Percentiles rank a stretch among this genome's conserved stretches.
These are phyloP conservation scores for Tichodroma muraria DNA, from an alignment of 2,113 vertebrate genomes.

Conservation along the genomic window DNA sequence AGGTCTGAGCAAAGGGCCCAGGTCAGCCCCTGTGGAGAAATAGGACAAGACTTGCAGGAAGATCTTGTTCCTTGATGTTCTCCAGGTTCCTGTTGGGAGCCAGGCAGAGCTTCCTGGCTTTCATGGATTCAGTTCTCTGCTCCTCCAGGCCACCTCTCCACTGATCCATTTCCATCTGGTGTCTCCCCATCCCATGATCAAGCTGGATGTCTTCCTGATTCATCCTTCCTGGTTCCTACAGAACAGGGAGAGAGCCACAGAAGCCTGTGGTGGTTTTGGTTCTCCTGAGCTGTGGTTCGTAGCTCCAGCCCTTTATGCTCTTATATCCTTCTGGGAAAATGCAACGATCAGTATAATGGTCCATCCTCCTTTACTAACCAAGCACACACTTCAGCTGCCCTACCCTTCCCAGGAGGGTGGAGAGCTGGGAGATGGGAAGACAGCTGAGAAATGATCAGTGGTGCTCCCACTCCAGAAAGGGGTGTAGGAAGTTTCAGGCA, in stretches of 20 bases:
- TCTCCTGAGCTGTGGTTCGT: background rate
- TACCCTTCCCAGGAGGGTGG: background rate
- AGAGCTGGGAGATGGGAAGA: background rate
- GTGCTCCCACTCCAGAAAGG: background rate
- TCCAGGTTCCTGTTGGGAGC: background rate
- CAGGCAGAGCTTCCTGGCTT: background rate
- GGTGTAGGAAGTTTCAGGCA: background rate
- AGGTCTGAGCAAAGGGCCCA: background rate
- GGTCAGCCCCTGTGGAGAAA: background rate
- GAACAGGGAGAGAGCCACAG: background rate
- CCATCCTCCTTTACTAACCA: background rate
- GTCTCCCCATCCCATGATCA: background rate
- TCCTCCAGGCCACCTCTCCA: background rate
- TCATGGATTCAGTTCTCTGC: background rate
- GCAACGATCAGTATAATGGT: fast-evolving
- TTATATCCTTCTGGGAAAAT: background rate
- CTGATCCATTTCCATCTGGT: background rate
- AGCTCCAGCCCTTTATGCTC: background rate
- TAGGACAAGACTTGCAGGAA: background rate
- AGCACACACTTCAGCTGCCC: background rate
- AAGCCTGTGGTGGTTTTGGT: background rate
- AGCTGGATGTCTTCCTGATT: background rate
- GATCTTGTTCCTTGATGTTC: background rate
- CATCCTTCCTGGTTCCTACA: background rate
- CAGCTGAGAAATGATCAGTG: background rate